Percentiles rank a stretch among this genome's conserved stretches.
phyloP scores from a whole-genome alignment of 1,140 invertebrate species.

The Diploscapter pachys region DNA sequence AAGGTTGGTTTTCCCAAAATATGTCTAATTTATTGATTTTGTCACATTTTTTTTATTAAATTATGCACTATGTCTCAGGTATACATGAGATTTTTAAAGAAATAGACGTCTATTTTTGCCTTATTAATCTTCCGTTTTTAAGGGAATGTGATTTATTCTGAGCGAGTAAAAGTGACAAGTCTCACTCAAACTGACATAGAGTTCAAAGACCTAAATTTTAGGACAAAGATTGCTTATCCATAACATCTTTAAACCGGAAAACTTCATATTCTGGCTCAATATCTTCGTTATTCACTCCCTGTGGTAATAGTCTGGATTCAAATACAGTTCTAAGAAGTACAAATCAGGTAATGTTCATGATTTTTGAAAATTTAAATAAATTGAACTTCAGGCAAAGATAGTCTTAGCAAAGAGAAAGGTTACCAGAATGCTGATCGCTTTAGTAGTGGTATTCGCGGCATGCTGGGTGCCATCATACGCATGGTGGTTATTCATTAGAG shows the following conservation, averaged over 20 bases:
- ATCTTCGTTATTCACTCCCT: constrained; percentile 24
- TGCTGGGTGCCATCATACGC: constrained; percentile 86
- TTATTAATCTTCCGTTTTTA: too few relatives aligned
- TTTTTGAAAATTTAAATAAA: background rate
- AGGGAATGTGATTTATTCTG: too few relatives aligned
- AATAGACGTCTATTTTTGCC: too few relatives aligned
- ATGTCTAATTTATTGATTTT: too few relatives aligned
- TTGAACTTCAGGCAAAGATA: constrained; percentile 34
- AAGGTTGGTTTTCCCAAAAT: too few relatives aligned
- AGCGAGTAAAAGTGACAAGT: too few relatives aligned
- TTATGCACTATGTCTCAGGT: too few relatives aligned
- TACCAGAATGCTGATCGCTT: constrained; percentile 84
- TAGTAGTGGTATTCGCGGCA: constrained; percentile 84
- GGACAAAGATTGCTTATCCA: constrained; percentile 23
- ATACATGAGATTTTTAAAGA: too few relatives aligned
- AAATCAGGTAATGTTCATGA: constrained; percentile 21
- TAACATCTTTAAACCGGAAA: background rate
- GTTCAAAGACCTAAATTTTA: background rate
- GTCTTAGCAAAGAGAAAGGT: constrained; percentile 61
- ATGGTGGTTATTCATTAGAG: constrained; percentile 68
- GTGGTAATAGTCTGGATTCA: constrained; percentile 14
- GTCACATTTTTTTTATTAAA: too few relatives aligned
- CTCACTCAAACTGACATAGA: too few relatives aligned
- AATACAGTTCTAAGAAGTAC: constrained; percentile 22
- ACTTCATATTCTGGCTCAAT: constrained; percentile 1